Conservation (phyloP, 1,140 invertebrate genomes). For the Sycobia sp. region DNA sequence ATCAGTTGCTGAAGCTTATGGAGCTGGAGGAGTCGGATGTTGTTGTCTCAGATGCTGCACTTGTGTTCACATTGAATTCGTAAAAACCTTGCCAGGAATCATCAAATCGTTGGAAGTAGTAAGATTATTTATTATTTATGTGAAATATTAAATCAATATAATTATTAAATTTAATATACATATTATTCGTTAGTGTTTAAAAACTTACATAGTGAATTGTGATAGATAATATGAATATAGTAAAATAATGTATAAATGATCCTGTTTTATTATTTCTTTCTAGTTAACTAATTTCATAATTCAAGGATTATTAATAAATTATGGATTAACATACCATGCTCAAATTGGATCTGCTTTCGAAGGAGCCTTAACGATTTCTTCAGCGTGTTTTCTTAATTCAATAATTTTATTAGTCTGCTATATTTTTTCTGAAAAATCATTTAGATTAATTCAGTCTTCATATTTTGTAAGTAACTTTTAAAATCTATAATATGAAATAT, state of each 20-base stretch:
- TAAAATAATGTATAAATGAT: too few relatives aligned
- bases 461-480: slow-evolving; percentile 77
- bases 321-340: slow-evolving; percentile 69
- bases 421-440: slow-evolving; percentile 75
- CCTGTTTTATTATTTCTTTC: neutral
- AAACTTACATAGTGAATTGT: too few relatives aligned
- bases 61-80: slow-evolving; percentile 77
- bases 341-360: slow-evolving; percentile 75
- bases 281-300: slow-evolving; percentile 59
- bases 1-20: neutral
- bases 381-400: slow-evolving; percentile 76
- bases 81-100: slow-evolving; percentile 71
- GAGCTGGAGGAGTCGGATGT: slow-evolving; percentile 12
- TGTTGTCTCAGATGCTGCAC: slow-evolving; percentile 65
- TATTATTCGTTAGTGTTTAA: too few relatives aligned
- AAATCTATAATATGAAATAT: too few relatives aligned
- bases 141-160: neutral
- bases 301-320: slow-evolving; percentile 76
- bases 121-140: slow-evolving; percentile 36
- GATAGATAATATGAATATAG: too few relatives aligned
- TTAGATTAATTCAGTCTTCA: slow-evolving; percentile 73
- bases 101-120: slow-evolving; percentile 78
- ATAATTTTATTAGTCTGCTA: slow-evolving; percentile 75
- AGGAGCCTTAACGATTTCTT: slow-evolving; percentile 76
- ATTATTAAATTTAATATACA: too few relatives aligned